Percentiles rank a stretch among this genome's conserved stretches.
These are phyloP conservation scores for Pseudocheirus occidentalis DNA, from an alignment of 2,797 vertebrate genomes.

Conservation along the genomic window DNA sequence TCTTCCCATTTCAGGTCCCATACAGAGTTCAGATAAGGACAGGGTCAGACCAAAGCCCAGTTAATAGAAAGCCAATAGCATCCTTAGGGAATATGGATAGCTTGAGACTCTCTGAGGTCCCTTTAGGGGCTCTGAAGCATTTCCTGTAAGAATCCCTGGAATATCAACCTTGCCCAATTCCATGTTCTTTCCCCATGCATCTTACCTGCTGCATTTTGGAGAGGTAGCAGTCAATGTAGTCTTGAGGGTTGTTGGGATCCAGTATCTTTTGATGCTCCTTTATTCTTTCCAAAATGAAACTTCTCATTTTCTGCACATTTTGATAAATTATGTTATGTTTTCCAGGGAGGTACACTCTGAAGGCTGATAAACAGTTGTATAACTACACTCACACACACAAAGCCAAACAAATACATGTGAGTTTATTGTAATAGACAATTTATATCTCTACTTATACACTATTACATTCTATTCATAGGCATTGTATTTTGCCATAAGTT, in stretches of 20 bases:
- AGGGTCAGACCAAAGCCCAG: too few relatives aligned
- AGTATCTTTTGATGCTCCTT: neutral
- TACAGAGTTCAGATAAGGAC: too few relatives aligned
- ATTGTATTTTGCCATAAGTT: too few relatives aligned
- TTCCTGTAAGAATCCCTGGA: neutral
- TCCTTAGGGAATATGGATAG: fast-evolving
- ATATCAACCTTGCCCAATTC: neutral
- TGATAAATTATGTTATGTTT: fast-evolving
- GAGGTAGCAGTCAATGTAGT: neutral
- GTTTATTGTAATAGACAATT: too few relatives aligned
- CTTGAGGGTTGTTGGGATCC: neutral
- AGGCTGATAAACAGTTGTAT: too few relatives aligned
- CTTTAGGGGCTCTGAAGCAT: neutral
- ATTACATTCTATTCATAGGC: too few relatives aligned
- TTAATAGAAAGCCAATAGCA: too few relatives aligned
- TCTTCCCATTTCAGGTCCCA: too few relatives aligned
- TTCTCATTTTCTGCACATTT: neutral
- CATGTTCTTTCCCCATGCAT: neutral
- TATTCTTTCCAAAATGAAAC: neutral
- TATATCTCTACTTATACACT: too few relatives aligned
- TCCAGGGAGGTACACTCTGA: neutral
- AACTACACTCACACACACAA: too few relatives aligned
- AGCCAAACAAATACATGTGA: too few relatives aligned
- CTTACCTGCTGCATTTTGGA: neutral
- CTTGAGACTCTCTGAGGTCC: neutral